Conservation (phyloP, 1,140 invertebrate genomes). For the Neodiprion lecontei region DNA sequence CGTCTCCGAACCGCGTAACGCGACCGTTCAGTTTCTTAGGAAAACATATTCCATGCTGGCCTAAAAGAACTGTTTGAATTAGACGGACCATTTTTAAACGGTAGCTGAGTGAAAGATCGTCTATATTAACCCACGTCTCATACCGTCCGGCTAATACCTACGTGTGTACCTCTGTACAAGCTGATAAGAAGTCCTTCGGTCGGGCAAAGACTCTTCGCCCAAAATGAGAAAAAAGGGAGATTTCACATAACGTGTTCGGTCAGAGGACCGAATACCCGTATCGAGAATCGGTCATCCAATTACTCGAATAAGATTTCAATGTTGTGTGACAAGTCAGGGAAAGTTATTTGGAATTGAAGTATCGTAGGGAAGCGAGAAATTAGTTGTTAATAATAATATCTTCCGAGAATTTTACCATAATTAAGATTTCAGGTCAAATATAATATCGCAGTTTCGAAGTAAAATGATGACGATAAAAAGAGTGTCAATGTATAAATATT, state of each 20-base stretch:
- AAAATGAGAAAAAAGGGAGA: neutral
- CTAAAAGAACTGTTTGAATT: slow-evolving; percentile 39
- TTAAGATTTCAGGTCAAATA: too few species aligned
- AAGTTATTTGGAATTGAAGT: neutral
- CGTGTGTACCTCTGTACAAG: neutral
- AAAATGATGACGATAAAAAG: too few species aligned
- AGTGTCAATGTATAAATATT: too few species aligned
- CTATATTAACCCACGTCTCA: slow-evolving; percentile 32
- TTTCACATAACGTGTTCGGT: neutral
- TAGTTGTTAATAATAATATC: too few species aligned
- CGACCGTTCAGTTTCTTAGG: slow-evolving; percentile 19
- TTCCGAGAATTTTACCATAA: too few species aligned
- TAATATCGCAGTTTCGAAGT: too few species aligned
- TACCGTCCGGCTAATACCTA: slow-evolving; percentile 29
- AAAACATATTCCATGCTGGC: slow-evolving; percentile 21
- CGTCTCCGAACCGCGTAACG: slow-evolving; percentile 12
- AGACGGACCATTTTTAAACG: slow-evolving; percentile 32
- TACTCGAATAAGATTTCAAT: neutral
- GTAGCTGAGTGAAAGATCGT: slow-evolving; percentile 34
- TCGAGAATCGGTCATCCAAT: neutral
- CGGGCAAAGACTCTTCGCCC: neutral
- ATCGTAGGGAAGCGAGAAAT: too few species aligned
- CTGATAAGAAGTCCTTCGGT: neutral
- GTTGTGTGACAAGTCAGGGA: neutral
- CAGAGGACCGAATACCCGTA: neutral